Percentiles rank a stretch among this genome's conserved stretches.
Conservation (phyloP, 2,797 vertebrate species). For the Gastrophryne carolinensis region DNA sequence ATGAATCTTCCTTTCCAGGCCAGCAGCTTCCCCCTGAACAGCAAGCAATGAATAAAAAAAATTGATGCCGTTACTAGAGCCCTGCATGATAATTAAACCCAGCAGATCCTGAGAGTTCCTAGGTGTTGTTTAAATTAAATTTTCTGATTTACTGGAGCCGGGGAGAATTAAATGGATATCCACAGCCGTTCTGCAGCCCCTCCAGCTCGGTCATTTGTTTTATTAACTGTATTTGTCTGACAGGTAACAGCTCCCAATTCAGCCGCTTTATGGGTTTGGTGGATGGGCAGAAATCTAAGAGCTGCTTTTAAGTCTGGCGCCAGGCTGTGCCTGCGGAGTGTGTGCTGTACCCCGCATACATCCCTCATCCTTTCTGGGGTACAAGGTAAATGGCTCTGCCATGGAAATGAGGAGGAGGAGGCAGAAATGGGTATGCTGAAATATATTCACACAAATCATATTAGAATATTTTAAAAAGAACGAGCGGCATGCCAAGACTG, state of each 20-base stretch:
- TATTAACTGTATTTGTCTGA: conserved; percentile 57
- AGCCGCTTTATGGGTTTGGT: conserved; percentile 44
- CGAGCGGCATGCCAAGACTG: too few species aligned
- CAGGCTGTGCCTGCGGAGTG: conserved; percentile 3
- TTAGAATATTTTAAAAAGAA: too few species aligned
- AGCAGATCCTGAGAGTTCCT: conserved; percentile 56
- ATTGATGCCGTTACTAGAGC: conserved; percentile 57
- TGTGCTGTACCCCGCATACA: conserved; percentile 1
- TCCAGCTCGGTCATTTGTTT: conserved; percentile 59
- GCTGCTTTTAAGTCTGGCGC: conserved; percentile 34
- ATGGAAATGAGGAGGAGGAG: not conserved
- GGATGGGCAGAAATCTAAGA: conserved; percentile 53
- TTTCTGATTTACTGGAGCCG: conserved; percentile 60
- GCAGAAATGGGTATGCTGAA: not conserved
- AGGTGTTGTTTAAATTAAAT: conserved; percentile 58
- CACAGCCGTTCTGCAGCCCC: conserved; percentile 46
- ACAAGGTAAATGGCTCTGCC: not conserved
- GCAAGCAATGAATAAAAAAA: conserved; percentile 49
- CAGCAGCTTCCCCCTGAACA: conserved; percentile 2
- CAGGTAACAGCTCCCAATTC: conserved; percentile 44
- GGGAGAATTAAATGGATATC: conserved; percentile 56
- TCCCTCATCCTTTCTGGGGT: not conserved
- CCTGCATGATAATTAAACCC: conserved; percentile 56
- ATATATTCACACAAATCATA: too few species aligned
- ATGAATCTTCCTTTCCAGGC: conserved; percentile 35